Evolutionary conservation across 2,888 invertebrate species (phyloP).

Genomic region (Hypsopygia costalis): DNA sequence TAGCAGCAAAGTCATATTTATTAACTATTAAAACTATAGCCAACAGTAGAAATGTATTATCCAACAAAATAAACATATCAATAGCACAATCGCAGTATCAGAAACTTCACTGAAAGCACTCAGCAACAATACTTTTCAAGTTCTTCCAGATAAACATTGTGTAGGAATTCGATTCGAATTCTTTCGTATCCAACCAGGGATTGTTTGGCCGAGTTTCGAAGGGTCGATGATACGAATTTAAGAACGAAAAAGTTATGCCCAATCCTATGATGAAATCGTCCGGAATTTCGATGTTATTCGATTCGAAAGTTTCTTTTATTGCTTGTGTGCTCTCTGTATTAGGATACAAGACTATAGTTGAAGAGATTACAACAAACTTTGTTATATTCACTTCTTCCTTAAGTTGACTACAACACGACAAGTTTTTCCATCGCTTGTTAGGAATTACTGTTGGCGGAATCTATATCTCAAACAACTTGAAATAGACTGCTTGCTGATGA

Average conservation of each 20-base stretch:
- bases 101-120: background rate
- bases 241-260: slow-evolving; percentile 6
- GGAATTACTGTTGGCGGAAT: too few species aligned
- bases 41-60: too few species aligned
- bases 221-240: slow-evolving; percentile 2
- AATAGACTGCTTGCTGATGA: too few species aligned
- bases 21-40: too few species aligned
- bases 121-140: background rate
- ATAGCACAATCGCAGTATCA: background rate
- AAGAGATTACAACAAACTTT: too few species aligned
- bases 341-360: background rate
- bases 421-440: too few species aligned
- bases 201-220: slow-evolving; percentile 7
- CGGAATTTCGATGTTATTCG: slow-evolving; percentile 5
- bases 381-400: too few species aligned
- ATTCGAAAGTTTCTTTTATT: slow-evolving; percentile 1
- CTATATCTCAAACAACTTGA: too few species aligned
- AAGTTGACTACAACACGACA: too few species aligned
- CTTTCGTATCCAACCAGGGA: slow-evolving; percentile 4
- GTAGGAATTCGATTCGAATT: background rate
- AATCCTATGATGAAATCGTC: slow-evolving; percentile 6
- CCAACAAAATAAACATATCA: too few species aligned
- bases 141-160: background rate
- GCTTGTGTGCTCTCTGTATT: background rate
- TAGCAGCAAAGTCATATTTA: too few species aligned